phyloP scores from a whole-genome alignment of 2,113 vertebrate genomes.

The Limnothrissa miodon region DNA sequence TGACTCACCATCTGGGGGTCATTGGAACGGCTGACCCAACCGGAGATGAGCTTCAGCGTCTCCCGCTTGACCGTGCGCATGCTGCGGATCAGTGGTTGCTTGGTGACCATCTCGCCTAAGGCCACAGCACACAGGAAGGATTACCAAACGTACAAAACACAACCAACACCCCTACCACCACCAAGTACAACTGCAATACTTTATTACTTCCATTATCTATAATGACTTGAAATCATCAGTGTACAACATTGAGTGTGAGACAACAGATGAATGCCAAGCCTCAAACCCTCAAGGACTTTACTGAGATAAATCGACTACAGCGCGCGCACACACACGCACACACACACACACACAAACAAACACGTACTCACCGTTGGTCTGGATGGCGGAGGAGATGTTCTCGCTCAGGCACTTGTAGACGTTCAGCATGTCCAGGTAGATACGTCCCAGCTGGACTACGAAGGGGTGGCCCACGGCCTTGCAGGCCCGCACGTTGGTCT shows the following conservation, averaged over 20 bases:
- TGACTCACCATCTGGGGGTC: slow-evolving; percentile 93
- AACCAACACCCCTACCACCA: too few relatives aligned
- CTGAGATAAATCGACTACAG: too few relatives aligned
- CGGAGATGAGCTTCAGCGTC: slow-evolving; percentile 94
- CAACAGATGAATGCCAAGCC: too few relatives aligned
- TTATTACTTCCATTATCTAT: too few relatives aligned
- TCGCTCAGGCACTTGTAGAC: slow-evolving; percentile 98
- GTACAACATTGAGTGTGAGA: too few relatives aligned
- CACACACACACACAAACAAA: not conserved
- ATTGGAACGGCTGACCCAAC: slow-evolving; percentile 94
- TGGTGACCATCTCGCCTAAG: slow-evolving; percentile 96
- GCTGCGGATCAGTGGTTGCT: slow-evolving; percentile 92
- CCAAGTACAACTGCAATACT: too few relatives aligned
- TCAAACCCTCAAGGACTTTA: too few relatives aligned
- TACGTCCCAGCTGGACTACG: slow-evolving; percentile 90
- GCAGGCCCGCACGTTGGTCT: slow-evolving; percentile 93
- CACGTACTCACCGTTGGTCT: slow-evolving; percentile 82
- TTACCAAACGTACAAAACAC: not conserved
- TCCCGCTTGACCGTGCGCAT: slow-evolving; percentile 97
- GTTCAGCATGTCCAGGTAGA: slow-evolving; percentile 98
- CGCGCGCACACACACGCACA: too few relatives aligned
- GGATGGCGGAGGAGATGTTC: slow-evolving; percentile 96
- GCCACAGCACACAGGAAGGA: slow-evolving; percentile 26
- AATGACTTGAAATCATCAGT: too few relatives aligned
- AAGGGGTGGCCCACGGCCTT: slow-evolving; percentile 96